Conservation (phyloP, 2,113 vertebrate species). For the Eonycteris spelaea region DNA sequence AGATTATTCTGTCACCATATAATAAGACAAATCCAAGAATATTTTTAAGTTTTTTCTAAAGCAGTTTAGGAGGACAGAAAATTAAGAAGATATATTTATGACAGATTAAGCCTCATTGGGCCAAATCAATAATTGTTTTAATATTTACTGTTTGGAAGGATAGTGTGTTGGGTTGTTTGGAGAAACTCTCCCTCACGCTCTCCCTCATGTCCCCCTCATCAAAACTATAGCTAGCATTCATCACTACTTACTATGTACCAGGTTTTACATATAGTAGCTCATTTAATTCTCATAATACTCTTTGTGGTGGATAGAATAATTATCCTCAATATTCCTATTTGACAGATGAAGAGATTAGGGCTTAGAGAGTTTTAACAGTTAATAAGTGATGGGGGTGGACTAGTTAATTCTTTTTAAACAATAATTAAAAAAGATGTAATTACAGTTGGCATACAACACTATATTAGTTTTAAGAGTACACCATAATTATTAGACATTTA, state of each 20-base stretch:
- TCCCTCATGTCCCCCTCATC: background rate
- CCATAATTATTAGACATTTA: too few species aligned
- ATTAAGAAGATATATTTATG: background rate
- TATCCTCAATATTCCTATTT: background rate
- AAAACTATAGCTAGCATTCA: background rate
- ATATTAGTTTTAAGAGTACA: too few species aligned
- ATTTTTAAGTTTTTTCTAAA: background rate
- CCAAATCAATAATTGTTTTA: background rate
- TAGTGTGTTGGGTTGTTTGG: background rate
- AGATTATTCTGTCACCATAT: background rate
- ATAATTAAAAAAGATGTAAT: too few species aligned
- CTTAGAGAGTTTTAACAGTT: background rate
- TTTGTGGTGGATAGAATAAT: background rate
- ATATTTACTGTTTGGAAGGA: background rate
- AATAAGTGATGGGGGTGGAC: background rate
- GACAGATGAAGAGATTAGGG: background rate
- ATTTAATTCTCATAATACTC: background rate
- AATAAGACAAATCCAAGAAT: background rate
- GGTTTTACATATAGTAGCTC: background rate
- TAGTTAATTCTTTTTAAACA: background rate
- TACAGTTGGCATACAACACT: too few species aligned
- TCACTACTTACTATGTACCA: background rate
- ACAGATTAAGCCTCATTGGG: background rate
- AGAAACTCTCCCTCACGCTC: background rate
- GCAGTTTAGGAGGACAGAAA: background rate